These are phyloP conservation scores for Agrochola lota DNA, from an alignment of 2,888 invertebrate species.

Conservation along the genomic window DNA sequence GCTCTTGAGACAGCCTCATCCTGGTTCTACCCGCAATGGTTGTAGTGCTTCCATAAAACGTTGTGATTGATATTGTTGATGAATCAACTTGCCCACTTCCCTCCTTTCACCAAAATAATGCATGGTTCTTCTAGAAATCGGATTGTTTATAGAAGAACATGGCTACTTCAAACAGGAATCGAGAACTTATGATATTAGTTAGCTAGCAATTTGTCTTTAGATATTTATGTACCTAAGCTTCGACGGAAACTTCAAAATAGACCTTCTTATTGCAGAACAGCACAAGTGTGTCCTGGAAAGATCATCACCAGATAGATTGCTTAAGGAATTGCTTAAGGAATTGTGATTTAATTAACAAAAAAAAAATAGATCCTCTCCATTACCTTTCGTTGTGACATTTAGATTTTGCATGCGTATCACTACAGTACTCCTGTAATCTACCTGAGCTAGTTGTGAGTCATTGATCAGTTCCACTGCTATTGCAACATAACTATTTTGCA, in stretches of 20 bases:
- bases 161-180: neutral
- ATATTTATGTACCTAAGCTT: neutral
- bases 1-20: too few species aligned
- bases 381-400: neutral
- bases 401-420: neutral
- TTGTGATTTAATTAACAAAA: neutral
- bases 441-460: neutral
- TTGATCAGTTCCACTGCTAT: neutral
- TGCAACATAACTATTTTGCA: neutral
- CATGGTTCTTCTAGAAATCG: conserved; percentile 5
- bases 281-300: neutral
- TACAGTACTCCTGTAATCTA: neutral
- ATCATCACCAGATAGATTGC: neutral
- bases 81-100: conserved; percentile 16
- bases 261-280: neutral
- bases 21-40: neutral
- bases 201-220: neutral
- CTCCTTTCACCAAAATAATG: conserved; percentile 23
- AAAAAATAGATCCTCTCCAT: neutral
- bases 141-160: conserved; percentile 7
- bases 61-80: conserved; percentile 12
- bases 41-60: conserved; percentile 21
- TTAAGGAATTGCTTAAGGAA: neutral
- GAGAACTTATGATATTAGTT: conserved; percentile 3
- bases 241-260: neutral